phyloP scores from a whole-genome alignment of 2,113 vertebrate species.

The Glaucidium brasilianum region DNA sequence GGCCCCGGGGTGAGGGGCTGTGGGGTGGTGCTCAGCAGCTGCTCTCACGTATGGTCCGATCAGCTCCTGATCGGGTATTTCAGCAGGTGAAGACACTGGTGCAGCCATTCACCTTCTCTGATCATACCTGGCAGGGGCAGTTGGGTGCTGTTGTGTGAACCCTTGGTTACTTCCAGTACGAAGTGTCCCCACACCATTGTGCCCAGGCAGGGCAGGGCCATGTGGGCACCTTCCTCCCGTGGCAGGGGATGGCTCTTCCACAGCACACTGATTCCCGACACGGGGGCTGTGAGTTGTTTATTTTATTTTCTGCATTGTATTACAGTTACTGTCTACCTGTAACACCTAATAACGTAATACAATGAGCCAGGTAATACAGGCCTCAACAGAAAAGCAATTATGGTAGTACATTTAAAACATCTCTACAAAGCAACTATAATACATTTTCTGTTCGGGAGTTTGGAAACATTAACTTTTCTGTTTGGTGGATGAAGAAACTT shows the following conservation, averaged over 20 bases:
- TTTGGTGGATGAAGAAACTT: background rate
- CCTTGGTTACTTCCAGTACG: background rate
- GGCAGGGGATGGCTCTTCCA: background rate
- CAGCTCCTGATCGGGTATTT: background rate
- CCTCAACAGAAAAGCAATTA: background rate
- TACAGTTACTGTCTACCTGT: background rate
- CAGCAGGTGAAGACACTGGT: no score
- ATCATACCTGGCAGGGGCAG: rapidly evolving
- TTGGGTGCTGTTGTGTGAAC: background rate
- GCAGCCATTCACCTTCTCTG: background rate
- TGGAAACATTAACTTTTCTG: background rate
- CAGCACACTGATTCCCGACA: background rate
- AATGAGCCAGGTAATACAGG: background rate
- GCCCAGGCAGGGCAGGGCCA: background rate
- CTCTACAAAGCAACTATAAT: background rate
- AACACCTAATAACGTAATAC: background rate
- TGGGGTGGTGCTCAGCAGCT: background rate
- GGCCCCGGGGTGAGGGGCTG: background rate
- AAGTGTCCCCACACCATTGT: background rate
- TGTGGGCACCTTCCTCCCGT: no score
- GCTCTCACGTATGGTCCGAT: no score
- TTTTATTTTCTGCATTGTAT: background rate
- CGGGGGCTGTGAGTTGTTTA: background rate
- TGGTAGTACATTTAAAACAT: background rate
- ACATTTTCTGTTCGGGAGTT: background rate